A percentile compares a stretch with the other conserved stretches of the same genome.
Conservation (phyloP, 2,888 invertebrate species). For the Megastigmus dorsalis region DNA sequence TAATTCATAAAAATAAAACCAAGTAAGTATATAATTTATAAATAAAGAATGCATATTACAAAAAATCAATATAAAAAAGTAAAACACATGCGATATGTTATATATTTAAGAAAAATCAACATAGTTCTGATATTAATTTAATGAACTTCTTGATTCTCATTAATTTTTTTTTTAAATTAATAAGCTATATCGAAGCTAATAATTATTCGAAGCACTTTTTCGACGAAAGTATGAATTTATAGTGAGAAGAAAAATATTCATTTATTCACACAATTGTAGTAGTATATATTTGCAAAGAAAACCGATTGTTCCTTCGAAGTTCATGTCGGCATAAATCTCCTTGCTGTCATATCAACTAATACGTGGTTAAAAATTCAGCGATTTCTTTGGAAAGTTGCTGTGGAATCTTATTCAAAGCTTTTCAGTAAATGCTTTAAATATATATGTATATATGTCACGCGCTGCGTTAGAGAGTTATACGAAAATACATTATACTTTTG, state of each 20-base stretch:
- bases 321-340: background rate
- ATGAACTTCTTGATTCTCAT: too few relatives aligned
- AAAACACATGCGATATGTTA: too few relatives aligned
- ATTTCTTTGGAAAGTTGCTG: background rate
- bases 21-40: background rate
- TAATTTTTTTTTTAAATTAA: too few relatives aligned
- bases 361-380: conserved; percentile 2
- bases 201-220: conserved; percentile 18
- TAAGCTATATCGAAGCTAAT: too few relatives aligned
- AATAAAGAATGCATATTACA: too few relatives aligned
- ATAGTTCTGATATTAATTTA: too few relatives aligned
- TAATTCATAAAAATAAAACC: background rate
- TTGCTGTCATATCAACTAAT: background rate
- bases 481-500: conserved; percentile 42
- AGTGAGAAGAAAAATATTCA: conserved; percentile 1
- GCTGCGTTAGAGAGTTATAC: conserved; percentile 18
- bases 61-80: too few relatives aligned
- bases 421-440: background rate
- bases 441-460: background rate
- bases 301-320: background rate
- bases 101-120: conserved; percentile 2
- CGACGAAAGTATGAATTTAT: background rate
- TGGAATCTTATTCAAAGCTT: background rate
- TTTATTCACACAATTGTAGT: background rate
- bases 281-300: background rate